Evolutionary conservation across 2,888 invertebrate species (phyloP).

Genomic region (Stictocephala bisonia): DNA sequence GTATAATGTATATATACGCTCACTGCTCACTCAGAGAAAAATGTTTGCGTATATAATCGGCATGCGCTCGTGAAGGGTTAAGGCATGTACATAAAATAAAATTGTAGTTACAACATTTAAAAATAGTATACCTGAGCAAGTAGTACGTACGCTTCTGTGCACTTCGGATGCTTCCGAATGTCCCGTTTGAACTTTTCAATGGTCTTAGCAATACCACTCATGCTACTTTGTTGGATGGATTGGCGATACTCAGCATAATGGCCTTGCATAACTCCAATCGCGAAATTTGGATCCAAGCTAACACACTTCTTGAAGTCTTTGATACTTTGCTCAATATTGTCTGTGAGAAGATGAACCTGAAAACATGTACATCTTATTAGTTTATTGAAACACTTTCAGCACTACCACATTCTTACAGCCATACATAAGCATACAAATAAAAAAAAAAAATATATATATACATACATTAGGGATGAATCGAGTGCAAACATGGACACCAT

Average conservation of each 20-base stretch:
- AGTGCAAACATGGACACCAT: too few species aligned
- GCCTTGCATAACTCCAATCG: slow-evolving; percentile 89
- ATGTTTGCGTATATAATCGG: too few species aligned
- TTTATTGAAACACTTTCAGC: too few species aligned
- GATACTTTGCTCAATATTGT: slow-evolving; percentile 83
- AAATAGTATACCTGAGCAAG: slow-evolving; percentile 80
- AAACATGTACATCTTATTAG: too few species aligned
- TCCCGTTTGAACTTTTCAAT: slow-evolving; percentile 70
- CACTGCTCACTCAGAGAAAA: too few species aligned
- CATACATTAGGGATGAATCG: too few species aligned
- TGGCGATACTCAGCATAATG: slow-evolving; percentile 88
- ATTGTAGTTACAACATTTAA: background rate
- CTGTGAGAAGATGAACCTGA: slow-evolving; percentile 85
- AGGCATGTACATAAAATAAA: background rate
- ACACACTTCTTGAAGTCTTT: slow-evolving; percentile 86
- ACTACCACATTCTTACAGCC: too few species aligned
- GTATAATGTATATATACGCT: too few species aligned
- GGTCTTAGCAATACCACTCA: slow-evolving; percentile 3
- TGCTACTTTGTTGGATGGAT: slow-evolving; percentile 72
- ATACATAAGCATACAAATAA: too few species aligned
- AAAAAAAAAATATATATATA: too few species aligned
- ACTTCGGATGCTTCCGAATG: slow-evolving; percentile 82
- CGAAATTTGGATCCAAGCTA: slow-evolving; percentile 83
- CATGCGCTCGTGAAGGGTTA: too few species aligned
- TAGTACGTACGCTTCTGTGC: slow-evolving; percentile 87